These are phyloP conservation scores for Nansenia antarctica DNA, from an alignment of 2,113 vertebrate species.

Conservation along the genomic window DNA sequence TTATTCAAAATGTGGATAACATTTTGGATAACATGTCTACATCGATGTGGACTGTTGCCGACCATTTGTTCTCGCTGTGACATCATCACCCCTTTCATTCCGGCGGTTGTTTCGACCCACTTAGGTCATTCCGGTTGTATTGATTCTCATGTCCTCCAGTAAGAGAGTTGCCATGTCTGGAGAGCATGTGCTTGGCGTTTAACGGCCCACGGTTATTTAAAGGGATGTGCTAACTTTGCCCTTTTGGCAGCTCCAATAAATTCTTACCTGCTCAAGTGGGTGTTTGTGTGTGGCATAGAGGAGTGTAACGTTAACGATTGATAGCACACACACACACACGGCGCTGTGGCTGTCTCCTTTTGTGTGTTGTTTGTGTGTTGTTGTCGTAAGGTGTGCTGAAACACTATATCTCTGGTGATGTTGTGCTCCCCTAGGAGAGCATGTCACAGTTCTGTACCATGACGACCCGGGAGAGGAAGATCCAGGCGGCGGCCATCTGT, in stretches of 20 bases:
- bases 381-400: constrained; percentile 25
- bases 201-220: constrained; percentile 73
- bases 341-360: constrained; percentile 20
- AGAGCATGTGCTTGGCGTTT: constrained; percentile 54
- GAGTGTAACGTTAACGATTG: constrained; percentile 23
- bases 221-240: constrained; percentile 72
- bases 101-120: constrained; percentile 40
- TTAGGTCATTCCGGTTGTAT: constrained; percentile 60
- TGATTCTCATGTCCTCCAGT: constrained; percentile 53
- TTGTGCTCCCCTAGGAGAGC: constrained; percentile 63
- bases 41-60: constrained; percentile 16
- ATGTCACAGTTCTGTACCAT: constrained; percentile 86
- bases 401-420: constrained; percentile 24
- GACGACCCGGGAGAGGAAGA: constrained; percentile 83
- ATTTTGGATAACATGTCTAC: not conserved
- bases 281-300: constrained; percentile 23
- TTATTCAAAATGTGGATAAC: constrained; percentile 1
- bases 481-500: constrained; percentile 90
- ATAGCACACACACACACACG: constrained; percentile 19
- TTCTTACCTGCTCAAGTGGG: constrained; percentile 41
- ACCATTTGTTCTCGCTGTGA: constrained; percentile 14
- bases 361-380: constrained; percentile 20
- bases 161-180: constrained; percentile 54
- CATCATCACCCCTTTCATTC: constrained; percentile 19
- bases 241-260: constrained; percentile 59